Evolutionary conservation across 2,797 vertebrate species (phyloP), one percentile per base, ranked within the genome.

Genomic region (Percopsis omiscomaycus): DNA sequence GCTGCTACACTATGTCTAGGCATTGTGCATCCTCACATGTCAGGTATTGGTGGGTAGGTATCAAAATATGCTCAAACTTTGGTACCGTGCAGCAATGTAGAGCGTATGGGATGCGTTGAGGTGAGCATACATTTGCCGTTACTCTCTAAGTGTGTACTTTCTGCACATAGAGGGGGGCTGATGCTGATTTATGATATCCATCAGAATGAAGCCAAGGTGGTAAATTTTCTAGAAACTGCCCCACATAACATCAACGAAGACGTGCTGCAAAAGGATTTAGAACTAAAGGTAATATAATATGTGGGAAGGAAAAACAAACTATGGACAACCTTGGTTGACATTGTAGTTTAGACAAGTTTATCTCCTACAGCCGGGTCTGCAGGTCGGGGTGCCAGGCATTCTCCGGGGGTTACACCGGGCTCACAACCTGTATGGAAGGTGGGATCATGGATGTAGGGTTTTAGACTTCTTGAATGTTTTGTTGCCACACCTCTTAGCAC

Each of bases 41-140:
- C 95, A 0, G 95, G 95, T 37, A 88, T 96, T 3, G 95, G 95
- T 11, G 95, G 95, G 95, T 95, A 90, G 83, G 95, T 89, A 30
- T n/a, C 5, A 10, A 12, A 12, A 45, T 22, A 22, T 22, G 22
- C 22, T 22, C 22, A 1, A 22, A 22, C 22, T 22, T 22, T 22
- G 22, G 22, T 22, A 22, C 22, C 22, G 22, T 22, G 22, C 22
- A 22, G 22, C 22, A 32, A 37, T 37, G 32, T 37, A 37, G 1
- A 37, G 32, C 6, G 6, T 37, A 32, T 5, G 32, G 32, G n/a
- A 12, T 1, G n/a, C n/a, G 16, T 27, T 0, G 27, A 15, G 3
- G 5, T 59, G 42, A 28, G 57, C 45, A 29, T 47, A 42, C 47
- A 29, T 1, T 0, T 58, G 13, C 46, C 9, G 4, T 29, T 46